Evolutionary conservation across 2,888 invertebrate species (phyloP).

Genomic region (Furcula furcula): DNA sequence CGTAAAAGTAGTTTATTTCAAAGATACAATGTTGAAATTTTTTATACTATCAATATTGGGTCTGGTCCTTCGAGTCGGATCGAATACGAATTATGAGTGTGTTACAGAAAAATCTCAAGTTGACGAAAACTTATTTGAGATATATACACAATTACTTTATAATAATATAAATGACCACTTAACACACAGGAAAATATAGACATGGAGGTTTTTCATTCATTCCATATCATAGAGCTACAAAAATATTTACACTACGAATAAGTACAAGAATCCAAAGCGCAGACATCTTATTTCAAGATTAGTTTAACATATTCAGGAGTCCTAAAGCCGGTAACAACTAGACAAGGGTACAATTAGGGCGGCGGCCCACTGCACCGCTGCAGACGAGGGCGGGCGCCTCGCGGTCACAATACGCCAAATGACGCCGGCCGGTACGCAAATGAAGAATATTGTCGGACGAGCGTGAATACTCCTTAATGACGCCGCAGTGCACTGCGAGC

Average conservation of each 20-base stretch:
- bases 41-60: too few relatives aligned
- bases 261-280: conserved; percentile 3
- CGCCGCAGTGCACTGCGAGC: conserved; percentile 48
- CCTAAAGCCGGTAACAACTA: conserved; percentile 34
- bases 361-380: conserved; percentile 61
- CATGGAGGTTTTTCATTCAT: neutral
- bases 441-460: conserved; percentile 80
- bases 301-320: conserved; percentile 30
- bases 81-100: too few relatives aligned
- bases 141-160: too few relatives aligned
- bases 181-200: too few relatives aligned
- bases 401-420: conserved; percentile 76
- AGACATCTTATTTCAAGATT: conserved; percentile 31
- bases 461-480: conserved; percentile 79
- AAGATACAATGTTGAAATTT: too few relatives aligned
- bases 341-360: conserved; percentile 79
- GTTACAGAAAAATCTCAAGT: too few relatives aligned
- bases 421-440: conserved; percentile 74
- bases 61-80: too few relatives aligned
- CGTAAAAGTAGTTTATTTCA: too few relatives aligned
- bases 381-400: conserved; percentile 54
- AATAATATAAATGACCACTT: too few relatives aligned
- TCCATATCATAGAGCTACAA: neutral
- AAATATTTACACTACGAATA: neutral
- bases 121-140: too few relatives aligned